A percentile compares a stretch with the other conserved stretches of the same genome.
Evolutionary conservation across 2,888 invertebrate species (phyloP).

Genomic region (Drosophila aldrichi): DNA sequence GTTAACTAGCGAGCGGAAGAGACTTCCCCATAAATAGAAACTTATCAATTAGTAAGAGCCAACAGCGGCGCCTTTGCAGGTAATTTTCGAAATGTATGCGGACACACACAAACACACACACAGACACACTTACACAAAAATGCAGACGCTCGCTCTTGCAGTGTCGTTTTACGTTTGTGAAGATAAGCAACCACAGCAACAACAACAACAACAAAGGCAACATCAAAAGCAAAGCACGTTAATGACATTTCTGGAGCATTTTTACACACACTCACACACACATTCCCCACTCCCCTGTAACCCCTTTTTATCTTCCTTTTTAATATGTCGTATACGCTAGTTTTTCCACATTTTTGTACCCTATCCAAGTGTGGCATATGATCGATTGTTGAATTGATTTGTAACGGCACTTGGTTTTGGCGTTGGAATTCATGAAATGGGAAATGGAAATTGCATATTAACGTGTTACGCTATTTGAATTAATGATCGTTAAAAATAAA

Average conservation of each 20-base stretch:
- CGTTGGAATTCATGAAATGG: background rate
- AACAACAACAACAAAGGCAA: conserved; percentile 20
- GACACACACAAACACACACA: conserved; percentile 1
- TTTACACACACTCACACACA: conserved; percentile 24
- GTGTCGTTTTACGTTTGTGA: conserved; percentile 59
- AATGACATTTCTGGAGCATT: conserved; percentile 75
- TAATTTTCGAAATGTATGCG: conserved; percentile 54
- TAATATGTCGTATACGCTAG: conserved; percentile 43
- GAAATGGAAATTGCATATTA: background rate
- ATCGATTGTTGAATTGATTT: conserved; percentile 22
- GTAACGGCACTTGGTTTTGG: conserved; percentile 6
- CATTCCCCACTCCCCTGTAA: conserved; percentile 13
- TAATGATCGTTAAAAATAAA: background rate
- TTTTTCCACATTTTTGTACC: conserved; percentile 71
- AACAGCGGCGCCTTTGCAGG: conserved; percentile 64
- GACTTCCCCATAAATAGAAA: conserved; percentile 44
- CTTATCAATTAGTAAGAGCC: conserved; percentile 63
- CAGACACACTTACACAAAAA: background rate
- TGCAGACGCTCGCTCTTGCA: conserved; percentile 38
- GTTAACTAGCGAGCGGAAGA: conserved; percentile 27
- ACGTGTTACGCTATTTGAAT: background rate
- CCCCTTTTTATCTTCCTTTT: conserved; percentile 16
- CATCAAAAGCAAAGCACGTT: conserved; percentile 60
- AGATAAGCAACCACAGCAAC: conserved; percentile 57
- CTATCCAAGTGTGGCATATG: conserved; percentile 18